phyloP scores from a whole-genome alignment of 2,797 vertebrate species.

The Pseudochirops cupreus region DNA sequence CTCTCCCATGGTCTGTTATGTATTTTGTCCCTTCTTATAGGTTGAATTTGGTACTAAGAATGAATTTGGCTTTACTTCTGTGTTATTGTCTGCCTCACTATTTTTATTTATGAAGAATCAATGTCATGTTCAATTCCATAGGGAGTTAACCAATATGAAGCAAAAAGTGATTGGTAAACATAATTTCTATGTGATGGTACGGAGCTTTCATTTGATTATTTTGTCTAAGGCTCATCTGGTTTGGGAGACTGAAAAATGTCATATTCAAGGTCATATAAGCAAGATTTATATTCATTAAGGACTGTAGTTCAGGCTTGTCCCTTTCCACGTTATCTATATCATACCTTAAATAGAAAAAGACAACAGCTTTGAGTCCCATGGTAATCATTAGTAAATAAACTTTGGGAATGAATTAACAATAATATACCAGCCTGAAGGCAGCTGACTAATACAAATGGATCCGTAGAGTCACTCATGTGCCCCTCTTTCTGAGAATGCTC shows the following conservation, averaged over 20 bases:
- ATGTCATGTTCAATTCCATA: not conserved
- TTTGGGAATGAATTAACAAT: slow-evolving; percentile 28
- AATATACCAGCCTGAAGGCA: slow-evolving; percentile 23
- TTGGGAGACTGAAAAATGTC: slow-evolving; percentile 33
- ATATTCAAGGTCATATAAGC: slow-evolving; percentile 46
- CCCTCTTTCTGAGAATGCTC: slow-evolving; percentile 2
- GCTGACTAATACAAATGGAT: slow-evolving; percentile 15
- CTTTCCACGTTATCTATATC: slow-evolving; percentile 27
- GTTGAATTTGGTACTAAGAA: not conserved
- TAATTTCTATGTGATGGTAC: not conserved
- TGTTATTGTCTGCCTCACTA: not conserved
- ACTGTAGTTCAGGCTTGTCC: not conserved
- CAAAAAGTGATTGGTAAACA: not conserved
- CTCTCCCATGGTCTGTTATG: not conserved
- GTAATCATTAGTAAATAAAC: slow-evolving; percentile 15
- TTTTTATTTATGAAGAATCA: slow-evolving; percentile 19
- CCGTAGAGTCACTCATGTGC: slow-evolving; percentile 1
- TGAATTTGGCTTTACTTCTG: not conserved
- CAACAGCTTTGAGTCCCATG: not conserved
- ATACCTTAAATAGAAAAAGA: slow-evolving; percentile 32
- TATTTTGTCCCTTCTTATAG: not conserved
- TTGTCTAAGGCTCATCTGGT: not conserved
- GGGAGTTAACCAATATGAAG: slow-evolving; percentile 17
- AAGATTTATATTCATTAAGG: not conserved
- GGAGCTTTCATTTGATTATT: not conserved